Evolutionary conservation across 2,888 invertebrate species (phyloP).

Genomic region (Andricus quercusramuli): DNA sequence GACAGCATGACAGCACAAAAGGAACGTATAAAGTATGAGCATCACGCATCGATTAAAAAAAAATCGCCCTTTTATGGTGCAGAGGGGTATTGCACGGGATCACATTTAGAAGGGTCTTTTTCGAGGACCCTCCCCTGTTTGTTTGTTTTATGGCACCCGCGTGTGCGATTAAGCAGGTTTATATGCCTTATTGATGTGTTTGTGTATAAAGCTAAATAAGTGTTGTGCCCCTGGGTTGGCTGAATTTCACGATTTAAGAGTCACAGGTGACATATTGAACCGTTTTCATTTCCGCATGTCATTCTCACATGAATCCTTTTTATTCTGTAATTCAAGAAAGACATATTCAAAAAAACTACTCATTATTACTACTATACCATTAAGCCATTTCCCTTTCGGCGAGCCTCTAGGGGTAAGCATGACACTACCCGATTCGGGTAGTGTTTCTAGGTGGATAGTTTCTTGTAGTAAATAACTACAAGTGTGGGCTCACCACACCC

Average conservation of each 20-base stretch:
- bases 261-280: conserved; percentile 3
- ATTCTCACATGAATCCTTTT: neutral
- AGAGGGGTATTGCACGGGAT: conserved; percentile 46
- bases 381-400: too few species aligned
- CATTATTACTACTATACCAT: too few species aligned
- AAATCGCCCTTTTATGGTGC: conserved; percentile 47
- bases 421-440: too few species aligned
- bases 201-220: conserved; percentile 30
- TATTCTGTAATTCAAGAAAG: neutral
- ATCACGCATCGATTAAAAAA: conserved; percentile 37
- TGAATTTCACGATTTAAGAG: conserved; percentile 1
- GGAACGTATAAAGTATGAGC: conserved; percentile 14
- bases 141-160: conserved; percentile 38
- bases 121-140: conserved; percentile 20
- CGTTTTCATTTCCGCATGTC: neutral
- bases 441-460: too few species aligned
- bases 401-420: too few species aligned
- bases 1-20: neutral
- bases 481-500: too few species aligned
- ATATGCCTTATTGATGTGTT: conserved; percentile 22
- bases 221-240: neutral
- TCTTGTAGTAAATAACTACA: too few species aligned
- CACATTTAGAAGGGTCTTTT: conserved; percentile 37
- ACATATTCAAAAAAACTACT: neutral
- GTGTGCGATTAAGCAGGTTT: conserved; percentile 34